Evolutionary conservation across 2,113 vertebrate species (phyloP).

Genomic region (Lepidothrix coronata): DNA sequence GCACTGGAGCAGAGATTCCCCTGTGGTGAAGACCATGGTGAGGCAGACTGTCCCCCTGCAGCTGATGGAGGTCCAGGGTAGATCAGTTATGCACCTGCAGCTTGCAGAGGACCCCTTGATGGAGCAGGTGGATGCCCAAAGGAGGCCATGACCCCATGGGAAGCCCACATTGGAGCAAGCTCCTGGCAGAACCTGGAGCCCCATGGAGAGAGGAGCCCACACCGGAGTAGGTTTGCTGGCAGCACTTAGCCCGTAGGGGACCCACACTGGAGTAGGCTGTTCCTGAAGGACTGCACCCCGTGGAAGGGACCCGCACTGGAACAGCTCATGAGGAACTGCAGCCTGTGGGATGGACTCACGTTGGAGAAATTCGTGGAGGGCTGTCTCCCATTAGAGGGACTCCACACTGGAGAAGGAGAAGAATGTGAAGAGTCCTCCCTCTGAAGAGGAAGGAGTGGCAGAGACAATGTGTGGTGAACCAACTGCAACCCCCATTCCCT

Average conservation of each 20-base stretch:
- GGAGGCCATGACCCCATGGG: background rate
- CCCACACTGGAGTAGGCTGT: background rate
- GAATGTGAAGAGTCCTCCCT: background rate
- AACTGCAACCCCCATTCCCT: background rate
- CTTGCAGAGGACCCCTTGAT: rapidly evolving
- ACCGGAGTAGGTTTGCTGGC: background rate
- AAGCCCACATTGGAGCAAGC: background rate
- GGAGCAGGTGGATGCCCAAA: background rate
- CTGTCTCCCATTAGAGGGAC: background rate
- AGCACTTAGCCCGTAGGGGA: background rate
- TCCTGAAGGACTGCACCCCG: background rate
- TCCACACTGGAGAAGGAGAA: too few relatives aligned
- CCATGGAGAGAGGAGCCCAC: background rate
- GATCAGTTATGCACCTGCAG: background rate
- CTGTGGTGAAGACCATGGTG: background rate
- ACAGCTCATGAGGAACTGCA: background rate
- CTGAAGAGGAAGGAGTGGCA: background rate
- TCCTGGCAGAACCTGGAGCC: too few relatives aligned
- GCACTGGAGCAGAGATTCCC: background rate
- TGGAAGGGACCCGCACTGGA: rapidly evolving
- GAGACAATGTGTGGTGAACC: background rate
- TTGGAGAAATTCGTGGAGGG: background rate
- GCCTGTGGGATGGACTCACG: background rate
- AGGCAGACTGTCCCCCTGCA: background rate
- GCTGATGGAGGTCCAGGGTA: background rate